These are phyloP conservation scores for Rhinatrema bivittatum DNA, from an alignment of 2,797 vertebrate genomes.

Conservation along the genomic window DNA sequence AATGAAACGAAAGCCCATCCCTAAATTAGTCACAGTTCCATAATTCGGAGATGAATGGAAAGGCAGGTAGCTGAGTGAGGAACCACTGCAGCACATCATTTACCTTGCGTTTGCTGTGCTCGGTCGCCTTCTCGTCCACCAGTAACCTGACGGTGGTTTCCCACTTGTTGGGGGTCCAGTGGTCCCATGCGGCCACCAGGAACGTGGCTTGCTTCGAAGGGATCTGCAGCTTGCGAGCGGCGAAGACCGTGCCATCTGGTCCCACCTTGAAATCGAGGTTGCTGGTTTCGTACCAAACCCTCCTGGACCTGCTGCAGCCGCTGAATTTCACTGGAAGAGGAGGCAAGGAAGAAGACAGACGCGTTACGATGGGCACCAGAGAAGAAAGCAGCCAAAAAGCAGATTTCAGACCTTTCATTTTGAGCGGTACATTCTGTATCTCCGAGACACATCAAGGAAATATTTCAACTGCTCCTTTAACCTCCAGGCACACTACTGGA, in stretches of 20 bases:
- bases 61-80: rapidly evolving
- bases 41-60: rapidly evolving
- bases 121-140: constrained; percentile 46
- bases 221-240: constrained; percentile 52
- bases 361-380: constrained; percentile 16
- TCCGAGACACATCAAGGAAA: constrained; percentile 23
- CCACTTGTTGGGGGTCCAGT: constrained; percentile 60
- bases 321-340: constrained; percentile 76
- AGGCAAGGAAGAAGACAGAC: constrained; percentile 18
- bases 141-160: constrained; percentile 68
- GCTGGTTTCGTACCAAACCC: constrained; percentile 67
- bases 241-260: constrained; percentile 71
- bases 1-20: too few relatives aligned
- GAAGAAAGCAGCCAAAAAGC: constrained; percentile 36
- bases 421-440: constrained; percentile 23
- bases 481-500: constrained; percentile 29
- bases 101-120: constrained; percentile 49
- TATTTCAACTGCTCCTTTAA: constrained; percentile 27
- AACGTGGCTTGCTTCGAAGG: constrained; percentile 69
- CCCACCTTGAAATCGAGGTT: constrained; percentile 73
- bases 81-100: too few relatives aligned
- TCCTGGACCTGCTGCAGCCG: constrained; percentile 70
- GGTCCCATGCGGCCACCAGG: constrained; percentile 63
- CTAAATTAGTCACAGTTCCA: too few relatives aligned
- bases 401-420: constrained; percentile 42